phyloP scores from a whole-genome alignment of 1,140 invertebrate genomes.

The Holotrichia oblita region DNA sequence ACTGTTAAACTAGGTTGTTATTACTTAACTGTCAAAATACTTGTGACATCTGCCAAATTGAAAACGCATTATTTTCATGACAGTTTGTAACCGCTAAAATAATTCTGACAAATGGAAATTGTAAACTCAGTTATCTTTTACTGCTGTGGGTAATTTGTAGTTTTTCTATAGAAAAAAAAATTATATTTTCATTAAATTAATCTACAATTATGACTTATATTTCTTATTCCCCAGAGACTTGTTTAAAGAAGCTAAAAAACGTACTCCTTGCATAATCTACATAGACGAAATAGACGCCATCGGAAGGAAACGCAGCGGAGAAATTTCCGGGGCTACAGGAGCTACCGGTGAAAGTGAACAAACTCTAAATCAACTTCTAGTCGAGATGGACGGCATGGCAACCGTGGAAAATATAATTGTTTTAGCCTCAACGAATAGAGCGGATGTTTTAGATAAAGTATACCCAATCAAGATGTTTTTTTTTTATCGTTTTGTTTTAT shows the following conservation, averaged over 20 bases:
- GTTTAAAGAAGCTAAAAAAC: constrained; percentile 91
- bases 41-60: too few species aligned
- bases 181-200: too few species aligned
- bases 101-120: too few species aligned
- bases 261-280: constrained; percentile 96
- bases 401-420: constrained; percentile 93
- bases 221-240: constrained; percentile 70
- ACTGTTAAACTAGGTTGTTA: too few species aligned
- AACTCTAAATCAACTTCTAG: constrained; percentile 95
- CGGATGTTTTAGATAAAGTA: constrained; percentile 95
- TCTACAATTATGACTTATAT: constrained; percentile 54
- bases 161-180: too few species aligned
- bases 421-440: constrained; percentile 94
- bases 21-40: too few species aligned
- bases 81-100: too few species aligned
- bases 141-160: too few species aligned
- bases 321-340: constrained; percentile 60
- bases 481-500: too few species aligned
- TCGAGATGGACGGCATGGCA: constrained; percentile 99
- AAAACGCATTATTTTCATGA: too few species aligned
- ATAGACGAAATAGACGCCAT: constrained; percentile 99
- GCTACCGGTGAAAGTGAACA: constrained; percentile 89
- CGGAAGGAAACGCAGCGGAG: constrained; percentile 81
- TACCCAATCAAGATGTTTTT: not conserved
- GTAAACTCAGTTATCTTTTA: too few species aligned